phyloP scores from a whole-genome alignment of 2,888 invertebrate species.

The Blera fallax region DNA sequence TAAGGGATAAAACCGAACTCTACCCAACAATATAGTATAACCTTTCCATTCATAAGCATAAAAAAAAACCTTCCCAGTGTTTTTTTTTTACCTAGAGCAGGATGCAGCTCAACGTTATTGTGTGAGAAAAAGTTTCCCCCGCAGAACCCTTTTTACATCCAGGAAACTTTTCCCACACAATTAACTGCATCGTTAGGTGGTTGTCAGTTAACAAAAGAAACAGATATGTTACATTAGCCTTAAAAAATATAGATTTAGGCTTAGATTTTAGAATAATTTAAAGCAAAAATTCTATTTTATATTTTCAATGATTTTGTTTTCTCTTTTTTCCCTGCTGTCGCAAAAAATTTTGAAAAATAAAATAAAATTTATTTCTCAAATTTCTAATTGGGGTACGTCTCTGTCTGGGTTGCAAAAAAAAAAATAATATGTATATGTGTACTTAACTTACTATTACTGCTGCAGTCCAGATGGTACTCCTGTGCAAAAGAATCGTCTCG shows the following conservation, averaged over 20 bases:
- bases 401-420: constrained; percentile 62
- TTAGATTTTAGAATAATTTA: constrained; percentile 7
- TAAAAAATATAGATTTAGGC: not conserved
- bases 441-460: constrained; percentile 66
- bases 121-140: constrained; percentile 14
- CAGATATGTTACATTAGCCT: constrained; percentile 37
- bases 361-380: constrained; percentile 35
- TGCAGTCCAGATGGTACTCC: constrained; percentile 63
- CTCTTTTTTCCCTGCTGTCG: constrained; percentile 70
- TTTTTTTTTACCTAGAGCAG: constrained; percentile 6
- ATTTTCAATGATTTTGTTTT: constrained; percentile 70
- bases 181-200: not conserved
- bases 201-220: not conserved
- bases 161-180: not conserved
- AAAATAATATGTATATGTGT: not conserved
- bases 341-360: constrained; percentile 45
- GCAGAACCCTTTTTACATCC: not conserved
- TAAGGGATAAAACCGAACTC: not conserved
- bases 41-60: not conserved
- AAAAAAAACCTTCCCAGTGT: not conserved
- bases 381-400: constrained; percentile 52
- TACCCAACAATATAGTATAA: not conserved
- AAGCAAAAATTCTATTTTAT: constrained; percentile 49
- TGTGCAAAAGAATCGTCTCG: constrained; percentile 48
- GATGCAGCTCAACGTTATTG: not conserved